Evolutionary conservation across 37 sponge, comb jelly and placozoan genomes (phyloP).

Genomic region (Mnemiopsis leidyi): DNA sequence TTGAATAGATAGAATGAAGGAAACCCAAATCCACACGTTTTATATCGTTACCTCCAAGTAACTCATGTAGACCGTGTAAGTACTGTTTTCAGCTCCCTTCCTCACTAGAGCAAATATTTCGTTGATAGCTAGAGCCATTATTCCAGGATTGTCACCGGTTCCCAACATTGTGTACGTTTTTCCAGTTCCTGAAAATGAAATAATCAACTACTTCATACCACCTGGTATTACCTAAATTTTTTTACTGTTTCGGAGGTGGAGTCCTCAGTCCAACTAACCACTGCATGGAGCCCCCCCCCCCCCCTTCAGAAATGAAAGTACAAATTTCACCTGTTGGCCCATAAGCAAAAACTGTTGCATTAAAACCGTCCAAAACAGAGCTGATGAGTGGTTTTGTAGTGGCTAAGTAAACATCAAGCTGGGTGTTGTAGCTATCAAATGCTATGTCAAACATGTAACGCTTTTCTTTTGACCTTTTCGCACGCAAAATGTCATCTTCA

Average conservation of each 20-base stretch:
- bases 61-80: slow-evolving; percentile 75
- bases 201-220: too few relatives aligned
- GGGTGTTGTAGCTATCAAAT: slow-evolving; percentile 71
- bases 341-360: slow-evolving; percentile 89
- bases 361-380: slow-evolving; percentile 72
- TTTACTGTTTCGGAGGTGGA: too few relatives aligned
- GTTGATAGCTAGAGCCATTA: slow-evolving; percentile 81
- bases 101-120: slow-evolving; percentile 77
- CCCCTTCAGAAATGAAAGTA: too few relatives aligned
- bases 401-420: slow-evolving; percentile 76
- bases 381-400: slow-evolving; percentile 73
- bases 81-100: slow-evolving; percentile 69
- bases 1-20: too few relatives aligned
- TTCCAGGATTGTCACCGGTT: slow-evolving; percentile 73
- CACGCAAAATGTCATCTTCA: slow-evolving; percentile 82
- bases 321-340: slow-evolving; percentile 78
- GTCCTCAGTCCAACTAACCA: too few relatives aligned
- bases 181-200: slow-evolving; percentile 82
- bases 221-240: too few relatives aligned
- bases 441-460: slow-evolving; percentile 77
- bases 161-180: slow-evolving; percentile 94
- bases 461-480: slow-evolving; percentile 76
- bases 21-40: too few relatives aligned
- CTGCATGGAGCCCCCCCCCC: too few relatives aligned
- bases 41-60: slow-evolving; percentile 86